Base-by-base conservation (phyloP, 2,113 vertebrate genomes). In the Herpailurus yagouaroundi region DNA sequence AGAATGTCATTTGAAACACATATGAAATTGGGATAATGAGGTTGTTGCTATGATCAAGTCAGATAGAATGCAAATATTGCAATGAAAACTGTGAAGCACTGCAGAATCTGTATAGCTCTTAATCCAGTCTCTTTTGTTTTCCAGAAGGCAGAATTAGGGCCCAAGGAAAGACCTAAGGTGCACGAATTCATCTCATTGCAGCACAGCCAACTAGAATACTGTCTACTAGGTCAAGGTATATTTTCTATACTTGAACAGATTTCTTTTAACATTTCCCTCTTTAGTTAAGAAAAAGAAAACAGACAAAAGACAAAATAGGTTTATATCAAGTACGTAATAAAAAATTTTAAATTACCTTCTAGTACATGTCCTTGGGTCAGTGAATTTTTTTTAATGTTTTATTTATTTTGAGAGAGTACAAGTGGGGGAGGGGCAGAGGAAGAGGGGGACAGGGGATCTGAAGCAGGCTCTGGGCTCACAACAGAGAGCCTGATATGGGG, bases 281-380 rank as follows among this genome's bases (percentile, higher is more conserved):
- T 50, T 71, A n/a, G 19, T 50, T 71, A n/a, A 15, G 64, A n/a
- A 89, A 96, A 80, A 80, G 48, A 66, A n/a, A 89, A 96, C 73
- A 74, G 48, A 80, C 10, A 66, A 80, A 95, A 92, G 8, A 89
- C 36, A 81, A 94, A 97, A 94, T 69, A 76, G 45, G n/a, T 85
- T 77, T 55, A 86, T 90, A 86, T 8, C n/a, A 92, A 89, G 10
- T n/a, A 36, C 52, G 14, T 60, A 92, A 92, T 87, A 97, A 85
- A n/a, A 76, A 77, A 45, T 69, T 31, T 23, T 36, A 88, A 93
- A 71, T 82, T 96, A 77, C 21, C 33, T 93, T 83, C 36, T 3
- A 55, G n/a, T 64, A 23, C 80, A 50, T 87, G 16, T 71, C 45
- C 29, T 89, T 27, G n/a, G 57, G 9, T 93, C 57, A 79, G 41